These are phyloP conservation scores for Phalacrocorax aristotelis DNA, from an alignment of 2,113 vertebrate genomes.

Conservation along the genomic window DNA sequence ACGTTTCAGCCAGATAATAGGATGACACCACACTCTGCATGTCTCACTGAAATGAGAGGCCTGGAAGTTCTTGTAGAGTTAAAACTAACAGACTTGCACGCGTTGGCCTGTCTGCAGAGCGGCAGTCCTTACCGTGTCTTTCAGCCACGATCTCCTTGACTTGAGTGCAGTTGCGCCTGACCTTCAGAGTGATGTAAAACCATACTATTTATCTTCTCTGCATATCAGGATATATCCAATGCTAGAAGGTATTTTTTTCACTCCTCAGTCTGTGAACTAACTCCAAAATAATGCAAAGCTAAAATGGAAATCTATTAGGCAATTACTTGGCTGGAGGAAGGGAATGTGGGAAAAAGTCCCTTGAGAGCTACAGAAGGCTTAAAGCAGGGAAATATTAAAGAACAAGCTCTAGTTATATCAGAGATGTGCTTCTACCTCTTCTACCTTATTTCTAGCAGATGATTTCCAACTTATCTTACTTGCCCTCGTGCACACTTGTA, in stretches of 20 bases:
- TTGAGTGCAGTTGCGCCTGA: background rate
- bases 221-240: background rate
- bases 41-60: background rate
- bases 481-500: background rate
- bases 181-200: background rate
- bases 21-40: background rate
- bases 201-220: background rate
- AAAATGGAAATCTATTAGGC: background rate
- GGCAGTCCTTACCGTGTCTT: background rate
- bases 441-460: background rate
- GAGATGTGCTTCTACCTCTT: background rate
- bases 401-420: background rate
- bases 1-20: background rate
- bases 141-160: background rate
- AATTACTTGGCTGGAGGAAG: background rate
- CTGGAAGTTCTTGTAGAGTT: background rate
- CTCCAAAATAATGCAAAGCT: background rate
- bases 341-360: background rate
- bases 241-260: background rate
- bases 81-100: background rate
- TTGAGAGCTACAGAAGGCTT: background rate
- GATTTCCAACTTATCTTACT: background rate
- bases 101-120: background rate
- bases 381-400: background rate
- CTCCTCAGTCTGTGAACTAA: background rate